A percentile compares a stretch with the other conserved stretches of the same genome.
Conservation (phyloP, 2,797 vertebrate species). For the Sarcophilus harrisii region DNA sequence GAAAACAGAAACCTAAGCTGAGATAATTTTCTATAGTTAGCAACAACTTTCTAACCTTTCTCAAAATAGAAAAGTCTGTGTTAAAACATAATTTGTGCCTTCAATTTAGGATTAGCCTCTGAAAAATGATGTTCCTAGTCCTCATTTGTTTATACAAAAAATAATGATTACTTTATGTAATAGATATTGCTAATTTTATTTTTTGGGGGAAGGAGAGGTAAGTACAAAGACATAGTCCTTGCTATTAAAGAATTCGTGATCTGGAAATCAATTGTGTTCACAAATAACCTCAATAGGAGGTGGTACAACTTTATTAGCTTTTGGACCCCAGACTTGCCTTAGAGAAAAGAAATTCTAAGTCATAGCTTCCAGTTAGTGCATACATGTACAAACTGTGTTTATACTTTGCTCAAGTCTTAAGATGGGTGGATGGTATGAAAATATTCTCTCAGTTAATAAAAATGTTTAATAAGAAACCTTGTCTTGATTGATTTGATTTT, state of each 20-base stretch:
- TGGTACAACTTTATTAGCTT: too few relatives aligned
- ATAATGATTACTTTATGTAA: neutral
- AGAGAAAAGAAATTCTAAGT: too few relatives aligned
- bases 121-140: neutral
- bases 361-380: too few relatives aligned
- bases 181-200: neutral
- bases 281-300: too few relatives aligned
- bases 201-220: neutral
- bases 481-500: too few relatives aligned
- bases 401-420: too few relatives aligned
- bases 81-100: neutral
- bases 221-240: neutral
- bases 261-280: neutral
- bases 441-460: too few relatives aligned
- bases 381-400: too few relatives aligned
- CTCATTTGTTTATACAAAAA: neutral
- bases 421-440: too few relatives aligned
- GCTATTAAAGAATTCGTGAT: neutral
- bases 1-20: neutral
- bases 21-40: neutral
- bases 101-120: neutral
- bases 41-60: neutral
- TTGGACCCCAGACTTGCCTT: too few relatives aligned
- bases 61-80: neutral
- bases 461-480: too few relatives aligned